phyloP scores from a whole-genome alignment of 2,113 vertebrate genomes.

The Edolisoma coerulescens region DNA sequence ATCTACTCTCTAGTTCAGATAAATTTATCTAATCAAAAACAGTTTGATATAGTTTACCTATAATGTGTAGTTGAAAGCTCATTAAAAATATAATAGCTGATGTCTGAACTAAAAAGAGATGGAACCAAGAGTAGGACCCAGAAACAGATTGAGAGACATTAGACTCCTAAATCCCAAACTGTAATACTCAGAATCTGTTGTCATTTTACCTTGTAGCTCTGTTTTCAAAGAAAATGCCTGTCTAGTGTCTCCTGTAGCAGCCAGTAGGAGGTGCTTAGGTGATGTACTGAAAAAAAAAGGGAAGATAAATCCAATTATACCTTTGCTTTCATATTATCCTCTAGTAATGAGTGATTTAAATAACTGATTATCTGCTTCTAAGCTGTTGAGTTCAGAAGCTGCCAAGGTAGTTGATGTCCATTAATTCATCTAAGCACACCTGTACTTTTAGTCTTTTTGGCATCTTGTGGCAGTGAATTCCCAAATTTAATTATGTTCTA shows the following conservation, averaged over 20 bases:
- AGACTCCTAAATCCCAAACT: background rate
- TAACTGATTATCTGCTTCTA: background rate
- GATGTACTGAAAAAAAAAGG: background rate
- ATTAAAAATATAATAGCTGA: background rate
- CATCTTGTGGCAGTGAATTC: background rate
- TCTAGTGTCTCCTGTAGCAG: background rate
- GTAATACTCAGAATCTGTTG: background rate
- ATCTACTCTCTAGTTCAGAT: background rate
- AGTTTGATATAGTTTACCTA: background rate
- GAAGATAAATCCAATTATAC: background rate
- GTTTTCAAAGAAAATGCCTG: background rate
- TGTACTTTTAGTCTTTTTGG: background rate
- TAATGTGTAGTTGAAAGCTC: background rate
- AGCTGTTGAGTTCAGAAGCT: background rate
- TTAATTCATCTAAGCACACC: background rate
- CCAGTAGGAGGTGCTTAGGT: background rate
- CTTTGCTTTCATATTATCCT: background rate
- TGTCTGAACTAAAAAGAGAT: background rate
- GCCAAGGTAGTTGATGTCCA: background rate
- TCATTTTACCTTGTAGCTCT: background rate
- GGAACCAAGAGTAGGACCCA: background rate
- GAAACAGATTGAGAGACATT: background rate
- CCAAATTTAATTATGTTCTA: background rate
- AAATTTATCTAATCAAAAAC: background rate
- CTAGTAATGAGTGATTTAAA: background rate